Percentiles rank a stretch among this genome's conserved stretches.
Conservation (phyloP, 2,888 invertebrate genomes). For the Ectobius pallidus region DNA sequence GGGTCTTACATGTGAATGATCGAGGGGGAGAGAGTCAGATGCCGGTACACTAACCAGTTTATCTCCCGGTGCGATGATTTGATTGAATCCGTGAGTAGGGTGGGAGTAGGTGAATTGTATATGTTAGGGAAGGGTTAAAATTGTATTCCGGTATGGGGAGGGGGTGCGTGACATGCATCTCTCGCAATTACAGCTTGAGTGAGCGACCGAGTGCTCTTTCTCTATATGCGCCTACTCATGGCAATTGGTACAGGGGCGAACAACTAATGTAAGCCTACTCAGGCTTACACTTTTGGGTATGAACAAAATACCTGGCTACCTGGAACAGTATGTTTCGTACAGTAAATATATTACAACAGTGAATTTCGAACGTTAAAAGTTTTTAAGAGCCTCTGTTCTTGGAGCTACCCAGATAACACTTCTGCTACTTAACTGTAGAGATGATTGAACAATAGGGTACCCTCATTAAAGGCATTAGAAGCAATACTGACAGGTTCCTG, state of each 20-base stretch:
- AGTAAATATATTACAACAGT: too few species aligned
- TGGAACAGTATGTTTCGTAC: too few species aligned
- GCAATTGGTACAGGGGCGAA: neutral
- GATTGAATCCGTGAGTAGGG: constrained; percentile 32
- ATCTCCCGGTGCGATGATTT: constrained; percentile 40
- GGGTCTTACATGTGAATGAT: constrained; percentile 16
- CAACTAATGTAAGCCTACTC: too few species aligned
- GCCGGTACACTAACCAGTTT: constrained; percentile 37
- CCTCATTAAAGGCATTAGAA: too few species aligned
- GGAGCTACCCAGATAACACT: too few species aligned
- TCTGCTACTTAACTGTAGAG: too few species aligned
- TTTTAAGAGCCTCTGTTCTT: too few species aligned
- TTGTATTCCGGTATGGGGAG: neutral
- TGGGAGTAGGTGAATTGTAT: neutral
- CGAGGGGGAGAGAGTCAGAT: constrained; percentile 32
- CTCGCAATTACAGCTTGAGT: constrained; percentile 24
- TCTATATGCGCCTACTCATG: constrained; percentile 1
- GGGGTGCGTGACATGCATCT: constrained; percentile 25
- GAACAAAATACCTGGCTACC: too few species aligned
- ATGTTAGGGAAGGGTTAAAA: neutral
- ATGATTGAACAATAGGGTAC: too few species aligned
- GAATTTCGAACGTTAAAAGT: too few species aligned
- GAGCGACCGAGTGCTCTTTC: neutral
- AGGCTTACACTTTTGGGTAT: too few species aligned
- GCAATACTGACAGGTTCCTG: too few species aligned